Percentiles rank a stretch among this genome's conserved stretches.
phyloP scores from a whole-genome alignment of 2,797 vertebrate genomes.

The Epinephelus awoara region DNA sequence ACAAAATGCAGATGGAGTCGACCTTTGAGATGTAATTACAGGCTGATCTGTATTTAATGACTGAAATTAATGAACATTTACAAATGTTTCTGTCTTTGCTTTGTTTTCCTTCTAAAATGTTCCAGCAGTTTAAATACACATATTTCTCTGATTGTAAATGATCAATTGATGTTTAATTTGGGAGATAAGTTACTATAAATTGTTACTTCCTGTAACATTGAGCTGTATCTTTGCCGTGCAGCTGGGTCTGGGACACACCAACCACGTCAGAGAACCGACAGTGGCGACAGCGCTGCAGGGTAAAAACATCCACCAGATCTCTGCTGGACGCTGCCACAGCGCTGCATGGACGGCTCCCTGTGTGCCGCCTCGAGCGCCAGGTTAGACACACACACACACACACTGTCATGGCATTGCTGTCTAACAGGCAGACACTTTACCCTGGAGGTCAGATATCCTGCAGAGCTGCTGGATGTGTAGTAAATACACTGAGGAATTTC shows the following conservation, averaged over 20 bases:
- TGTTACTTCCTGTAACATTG: not conserved
- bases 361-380: conserved; percentile 83
- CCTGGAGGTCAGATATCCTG: conserved; percentile 18
- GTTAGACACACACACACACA: conserved; percentile 60
- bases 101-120: not conserved
- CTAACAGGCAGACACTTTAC: not conserved
- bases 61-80: too few species aligned
- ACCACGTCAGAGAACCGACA: conserved; percentile 87
- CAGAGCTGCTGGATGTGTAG: not conserved
- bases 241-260: conserved; percentile 88
- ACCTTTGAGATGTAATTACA: too few species aligned
- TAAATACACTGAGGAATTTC: conserved; percentile 3
- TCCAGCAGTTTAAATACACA: not conserved
- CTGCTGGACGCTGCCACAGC: conserved; percentile 88
- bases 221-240: conserved; percentile 29
- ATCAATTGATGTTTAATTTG: not conserved
- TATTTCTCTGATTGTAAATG: not conserved
- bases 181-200: not conserved
- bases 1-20: too few species aligned
- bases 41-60: too few species aligned
- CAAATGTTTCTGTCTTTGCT: too few species aligned
- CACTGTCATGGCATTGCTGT: not conserved
- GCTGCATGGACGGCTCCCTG: conserved; percentile 87
- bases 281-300: conserved; percentile 82
- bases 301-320: conserved; percentile 88